Evolutionary conservation across 2,113 vertebrate species (phyloP).

Genomic region (Charina bottae): DNA sequence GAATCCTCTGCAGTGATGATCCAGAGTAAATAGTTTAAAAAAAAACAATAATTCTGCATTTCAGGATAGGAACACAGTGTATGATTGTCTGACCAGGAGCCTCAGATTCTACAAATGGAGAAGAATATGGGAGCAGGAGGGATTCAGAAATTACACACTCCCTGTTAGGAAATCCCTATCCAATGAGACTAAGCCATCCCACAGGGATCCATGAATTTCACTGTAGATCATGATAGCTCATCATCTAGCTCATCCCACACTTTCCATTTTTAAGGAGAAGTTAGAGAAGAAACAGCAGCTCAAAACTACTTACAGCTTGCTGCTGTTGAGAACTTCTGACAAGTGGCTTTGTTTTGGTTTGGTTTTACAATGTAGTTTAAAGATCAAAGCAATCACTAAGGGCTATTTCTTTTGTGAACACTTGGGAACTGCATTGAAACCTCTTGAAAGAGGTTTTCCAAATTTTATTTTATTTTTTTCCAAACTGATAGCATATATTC

Average conservation of each 20-base stretch:
- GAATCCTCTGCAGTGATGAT: neutral
- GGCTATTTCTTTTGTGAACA: neutral
- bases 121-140: neutral
- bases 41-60: neutral
- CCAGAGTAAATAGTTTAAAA: neutral
- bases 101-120: neutral
- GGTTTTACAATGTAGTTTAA: neutral
- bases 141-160: neutral
- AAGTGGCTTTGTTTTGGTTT: neutral
- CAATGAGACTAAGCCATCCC: neutral
- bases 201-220: neutral
- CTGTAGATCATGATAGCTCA: neutral
- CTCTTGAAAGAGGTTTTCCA: neutral
- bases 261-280: neutral
- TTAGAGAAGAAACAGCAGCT: neutral
- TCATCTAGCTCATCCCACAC: neutral
- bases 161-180: neutral
- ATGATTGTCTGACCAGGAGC: neutral
- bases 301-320: neutral
- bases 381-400: neutral
- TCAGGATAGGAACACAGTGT: neutral
- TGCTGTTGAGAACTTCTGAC: neutral
- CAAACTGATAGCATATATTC: neutral
- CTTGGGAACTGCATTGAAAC: neutral
- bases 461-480: neutral